Conservation (phyloP, 2,113 vertebrate species). For the Takifugu flavidus region DNA sequence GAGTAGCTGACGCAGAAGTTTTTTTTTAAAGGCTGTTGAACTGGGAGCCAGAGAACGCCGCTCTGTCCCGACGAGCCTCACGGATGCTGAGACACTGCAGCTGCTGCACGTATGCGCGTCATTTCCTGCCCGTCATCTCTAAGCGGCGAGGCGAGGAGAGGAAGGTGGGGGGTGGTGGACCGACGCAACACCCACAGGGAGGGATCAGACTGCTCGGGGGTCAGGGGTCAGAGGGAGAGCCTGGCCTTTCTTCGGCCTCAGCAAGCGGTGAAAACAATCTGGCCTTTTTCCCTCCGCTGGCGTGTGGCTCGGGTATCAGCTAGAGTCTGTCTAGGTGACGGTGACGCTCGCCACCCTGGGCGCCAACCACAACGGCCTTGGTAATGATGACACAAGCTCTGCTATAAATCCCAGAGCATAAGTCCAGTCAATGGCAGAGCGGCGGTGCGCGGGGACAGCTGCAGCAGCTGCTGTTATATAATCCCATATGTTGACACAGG, state of each 20-base stretch:
- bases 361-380: slow-evolving; percentile 1
- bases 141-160: background rate
- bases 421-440: slow-evolving; percentile 38
- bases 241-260: background rate
- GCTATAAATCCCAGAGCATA: slow-evolving; percentile 35
- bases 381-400: slow-evolving; percentile 41
- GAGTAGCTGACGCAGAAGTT: no score
- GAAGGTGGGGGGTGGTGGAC: background rate
- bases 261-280: background rate
- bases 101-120: slow-evolving; percentile 41
- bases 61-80: slow-evolving; percentile 55
- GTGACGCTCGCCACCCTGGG: background rate
- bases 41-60: slow-evolving; percentile 39
- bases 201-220: slow-evolving; percentile 14
- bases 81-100: slow-evolving; percentile 61
- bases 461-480: slow-evolving; percentile 55
- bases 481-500: slow-evolving; percentile 43
- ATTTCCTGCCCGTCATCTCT: background rate
- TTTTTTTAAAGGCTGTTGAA: no score
- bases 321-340: background rate
- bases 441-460: slow-evolving; percentile 13
- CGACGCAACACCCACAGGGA: slow-evolving; percentile 37
- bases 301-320: background rate
- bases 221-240: slow-evolving; percentile 38
- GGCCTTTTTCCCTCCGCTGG: background rate